Base-by-base conservation (phyloP, 2,113 vertebrate species). In the Silurus glanis region DNA sequence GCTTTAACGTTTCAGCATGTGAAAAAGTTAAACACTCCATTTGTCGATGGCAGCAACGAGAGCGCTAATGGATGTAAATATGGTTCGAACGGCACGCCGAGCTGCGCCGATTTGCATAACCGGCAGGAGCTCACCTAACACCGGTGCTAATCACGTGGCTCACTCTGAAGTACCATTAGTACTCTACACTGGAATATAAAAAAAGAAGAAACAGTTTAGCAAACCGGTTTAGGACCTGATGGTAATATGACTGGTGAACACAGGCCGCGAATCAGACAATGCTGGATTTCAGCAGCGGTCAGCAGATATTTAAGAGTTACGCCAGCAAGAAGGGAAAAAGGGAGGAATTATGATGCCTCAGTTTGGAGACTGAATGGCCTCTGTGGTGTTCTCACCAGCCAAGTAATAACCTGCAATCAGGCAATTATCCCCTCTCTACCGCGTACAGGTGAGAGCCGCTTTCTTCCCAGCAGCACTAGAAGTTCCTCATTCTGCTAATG, bases 371-470 rank as follows among this genome's bases (percentile, higher is more conserved):
- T 62, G 85, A 90, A 88, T 78, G 85, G 67, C 82, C 90, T 61
- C 88, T 9, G 66, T 55, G 88, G 90, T 82, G 58, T 88, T 91
- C 88, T 85, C 86, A 72, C 87, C 85, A 85, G 90, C 89, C 69
- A 84, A 88, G 89, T 89, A 89, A 87, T 91, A 90, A 88, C 90
- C 84, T 88, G 85, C 88, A 87, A 89, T 87, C 88, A 88, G 87
- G 83, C 83, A 88, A 88, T 90, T 90, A 90, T 83, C 74, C 88
- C 87, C 87, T 75, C 69, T 88, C 81, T 87, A 78, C 85, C 69
- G 88, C 51, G 71, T 86, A 66, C 83, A 87, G 89, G 90, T 89
- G 88, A 89, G 85, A 83, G 84, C 66, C 23, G 62, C 83, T 51
- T 75, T 88, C 85, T 71, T 80, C 80, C 25, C 71, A 62, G 47